Base-by-base conservation (phyloP, 2,797 vertebrate genomes). In the Acanthurus leucopareius region DNA sequence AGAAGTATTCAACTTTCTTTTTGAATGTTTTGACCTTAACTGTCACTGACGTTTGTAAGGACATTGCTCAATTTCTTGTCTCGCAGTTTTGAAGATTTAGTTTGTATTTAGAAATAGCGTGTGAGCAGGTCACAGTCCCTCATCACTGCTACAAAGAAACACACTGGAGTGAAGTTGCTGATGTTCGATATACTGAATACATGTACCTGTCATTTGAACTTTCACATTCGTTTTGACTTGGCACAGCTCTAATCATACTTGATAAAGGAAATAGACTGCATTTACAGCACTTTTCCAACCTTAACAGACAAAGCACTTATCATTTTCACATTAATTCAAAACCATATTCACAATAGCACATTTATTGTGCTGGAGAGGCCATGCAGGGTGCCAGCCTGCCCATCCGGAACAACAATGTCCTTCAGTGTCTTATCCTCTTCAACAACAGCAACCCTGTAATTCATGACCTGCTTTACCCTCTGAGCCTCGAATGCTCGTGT, bases 141-240 rank as follows among this genome's bases (percentile, higher is more conserved):
- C 8, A 5, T 16, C 28, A 20, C 4, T 4, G 3, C 15, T 8
- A 7, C 0, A 42, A 32, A 19, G 3, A n/a, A 2, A 22, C 22
- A 47, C 49, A 35, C 3, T 10, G 0, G 4, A 49, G 4, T 17
- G 2, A 5, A 35, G 1, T n/a, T 28, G 11, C 3, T 17, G 22
- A 49, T 28, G 22, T 28, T 28, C 10, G 6, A n/a, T 25, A 1
- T 32, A 5, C 16, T 6, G 7, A 14, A 0, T 2, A 10, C 4
- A 3, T 16, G 17, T 68, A 62, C 38, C 14, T 1, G 1, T 15
- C 5, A 38, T 17, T 75, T 6, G 14, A 0, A 8, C 4, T 91
- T 89, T 89, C 84, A 86, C 79, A 78, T 86, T 89, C 49, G 11
- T 48, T 91, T 20, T 87, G 56, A 88, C 9, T 52, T 2, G 49